Conservation (phyloP, 2,888 invertebrate genomes). For the Tetragnatha montana region DNA sequence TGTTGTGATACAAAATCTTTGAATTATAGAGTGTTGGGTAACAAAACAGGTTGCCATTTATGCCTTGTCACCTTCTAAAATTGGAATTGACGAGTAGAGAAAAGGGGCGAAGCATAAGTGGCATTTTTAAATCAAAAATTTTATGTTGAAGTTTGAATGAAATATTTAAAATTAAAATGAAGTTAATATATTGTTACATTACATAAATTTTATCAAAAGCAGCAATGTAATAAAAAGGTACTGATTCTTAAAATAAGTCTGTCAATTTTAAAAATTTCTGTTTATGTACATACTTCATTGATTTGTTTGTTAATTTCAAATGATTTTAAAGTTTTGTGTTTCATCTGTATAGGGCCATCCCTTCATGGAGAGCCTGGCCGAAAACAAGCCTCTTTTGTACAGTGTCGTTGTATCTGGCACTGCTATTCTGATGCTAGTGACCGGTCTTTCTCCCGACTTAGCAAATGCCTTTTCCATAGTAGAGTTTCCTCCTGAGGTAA, state of each 20-base stretch:
- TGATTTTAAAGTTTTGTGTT: background rate
- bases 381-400: slow-evolving; percentile 94
- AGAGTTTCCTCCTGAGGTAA: slow-evolving; percentile 92
- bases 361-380: slow-evolving; percentile 96
- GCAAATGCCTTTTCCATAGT: slow-evolving; percentile 95
- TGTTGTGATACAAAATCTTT: too few species aligned
- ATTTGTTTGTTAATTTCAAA: background rate
- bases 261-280: background rate
- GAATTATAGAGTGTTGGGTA: too few species aligned
- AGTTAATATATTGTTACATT: too few species aligned
- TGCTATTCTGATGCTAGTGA: slow-evolving; percentile 88
- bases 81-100: too few species aligned
- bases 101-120: too few species aligned
- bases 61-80: too few species aligned
- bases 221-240: too few species aligned
- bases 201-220: too few species aligned
- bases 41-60: too few species aligned
- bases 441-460: slow-evolving; percentile 89
- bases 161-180: too few species aligned
- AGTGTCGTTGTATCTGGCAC: slow-evolving; percentile 89
- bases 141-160: too few species aligned
- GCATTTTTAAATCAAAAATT: too few species aligned
- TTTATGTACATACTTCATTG: background rate
- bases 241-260: background rate
- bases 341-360: slow-evolving; percentile 88